Evolutionary conservation across 2,888 invertebrate species (phyloP).

Genomic region (Agriotes lineatus): DNA sequence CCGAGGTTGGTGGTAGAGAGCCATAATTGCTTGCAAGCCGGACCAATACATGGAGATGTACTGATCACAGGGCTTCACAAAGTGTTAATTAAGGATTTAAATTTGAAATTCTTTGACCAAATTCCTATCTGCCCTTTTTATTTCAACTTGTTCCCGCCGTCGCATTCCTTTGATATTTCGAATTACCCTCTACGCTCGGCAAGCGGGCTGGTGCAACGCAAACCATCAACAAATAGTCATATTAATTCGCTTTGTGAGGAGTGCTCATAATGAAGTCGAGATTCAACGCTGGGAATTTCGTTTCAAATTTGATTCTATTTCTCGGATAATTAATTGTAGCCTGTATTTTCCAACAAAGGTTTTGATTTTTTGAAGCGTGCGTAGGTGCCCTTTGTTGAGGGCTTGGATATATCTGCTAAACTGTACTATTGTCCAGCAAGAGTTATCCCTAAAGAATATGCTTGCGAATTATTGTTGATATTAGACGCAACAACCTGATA

Average conservation of each 20-base stretch:
- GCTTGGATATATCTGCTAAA: no score
- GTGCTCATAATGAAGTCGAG: no score
- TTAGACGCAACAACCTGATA: no score
- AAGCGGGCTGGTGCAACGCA: background rate
- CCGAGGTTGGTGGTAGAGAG: slow-evolving; percentile 13
- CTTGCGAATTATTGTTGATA: no score
- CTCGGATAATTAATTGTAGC: no score
- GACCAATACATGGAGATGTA: slow-evolving; percentile 26
- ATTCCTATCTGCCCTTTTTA: slow-evolving; percentile 30
- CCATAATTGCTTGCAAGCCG: slow-evolving; percentile 31
- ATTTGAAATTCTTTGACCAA: slow-evolving; percentile 34
- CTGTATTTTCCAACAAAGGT: no score
- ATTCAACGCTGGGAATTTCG: no score
- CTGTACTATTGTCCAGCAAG: no score
- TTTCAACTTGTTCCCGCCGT: slow-evolving; percentile 4
- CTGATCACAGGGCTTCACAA: slow-evolving; percentile 29
- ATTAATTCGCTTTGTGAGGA: background rate
- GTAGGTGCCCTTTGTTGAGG: no score
- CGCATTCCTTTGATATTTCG: slow-evolving; percentile 3
- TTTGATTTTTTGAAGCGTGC: no score
- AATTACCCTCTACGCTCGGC: background rate
- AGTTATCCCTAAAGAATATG: no score
- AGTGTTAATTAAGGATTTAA: slow-evolving; percentile 40
- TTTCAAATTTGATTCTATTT: no score
- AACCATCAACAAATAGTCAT: background rate